Evolutionary conservation across 1,140 invertebrate genomes (phyloP).

Genomic region (Coenobita brevimanus): DNA sequence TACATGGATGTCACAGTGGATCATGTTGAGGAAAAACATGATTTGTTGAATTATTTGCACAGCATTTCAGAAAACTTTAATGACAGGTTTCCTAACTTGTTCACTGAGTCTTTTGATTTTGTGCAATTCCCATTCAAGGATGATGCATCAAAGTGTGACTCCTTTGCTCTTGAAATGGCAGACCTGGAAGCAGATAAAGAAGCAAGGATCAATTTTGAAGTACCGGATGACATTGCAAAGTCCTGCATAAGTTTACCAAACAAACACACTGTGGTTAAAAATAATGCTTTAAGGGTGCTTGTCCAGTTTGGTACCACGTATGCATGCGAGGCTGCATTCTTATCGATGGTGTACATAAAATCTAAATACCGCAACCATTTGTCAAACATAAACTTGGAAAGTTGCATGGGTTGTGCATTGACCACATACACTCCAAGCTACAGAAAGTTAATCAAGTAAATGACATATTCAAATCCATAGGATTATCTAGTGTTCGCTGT

Average conservation of each 20-base stretch:
- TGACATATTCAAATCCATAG: too few relatives aligned
- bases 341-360: slow-evolving; percentile 3
- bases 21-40: not conserved
- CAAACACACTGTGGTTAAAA: slow-evolving; percentile 11
- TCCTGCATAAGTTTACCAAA: slow-evolving; percentile 21
- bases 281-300: not conserved
- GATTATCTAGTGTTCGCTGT: too few relatives aligned
- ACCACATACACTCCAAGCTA: not conserved
- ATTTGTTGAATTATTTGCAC: slow-evolving; percentile 15
- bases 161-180: slow-evolving; percentile 20
- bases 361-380: not conserved
- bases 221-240: slow-evolving; percentile 1
- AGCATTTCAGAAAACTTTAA: not conserved
- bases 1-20: not conserved
- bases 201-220: not conserved
- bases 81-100: not conserved
- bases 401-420: not conserved
- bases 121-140: slow-evolving; percentile 3
- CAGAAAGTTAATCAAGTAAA: too few relatives aligned
- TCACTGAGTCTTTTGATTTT: too few relatives aligned
- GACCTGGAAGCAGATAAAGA: slow-evolving; percentile 10
- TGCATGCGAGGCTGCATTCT: slow-evolving; percentile 19
- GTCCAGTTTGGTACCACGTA: slow-evolving; percentile 6
- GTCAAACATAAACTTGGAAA: not conserved
- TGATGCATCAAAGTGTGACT: slow-evolving; percentile 1